phyloP scores from a whole-genome alignment of 2,797 vertebrate species.

The Acropternis orthonyx region DNA sequence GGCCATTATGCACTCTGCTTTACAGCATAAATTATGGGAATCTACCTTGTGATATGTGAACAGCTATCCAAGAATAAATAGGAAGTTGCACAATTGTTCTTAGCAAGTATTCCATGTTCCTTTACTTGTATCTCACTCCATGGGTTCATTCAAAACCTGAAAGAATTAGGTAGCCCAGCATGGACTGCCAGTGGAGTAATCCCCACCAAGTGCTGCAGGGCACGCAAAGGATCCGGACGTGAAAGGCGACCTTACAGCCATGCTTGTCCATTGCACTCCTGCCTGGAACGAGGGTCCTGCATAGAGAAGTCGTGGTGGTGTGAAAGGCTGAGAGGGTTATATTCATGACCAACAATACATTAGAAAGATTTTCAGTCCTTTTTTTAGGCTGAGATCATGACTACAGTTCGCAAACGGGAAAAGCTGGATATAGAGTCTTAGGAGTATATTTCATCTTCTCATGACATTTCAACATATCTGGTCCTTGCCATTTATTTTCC shows the following conservation, averaged over 20 bases:
- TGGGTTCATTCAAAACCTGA: background rate
- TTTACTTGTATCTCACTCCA: background rate
- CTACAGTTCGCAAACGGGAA: background rate
- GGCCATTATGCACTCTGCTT: background rate
- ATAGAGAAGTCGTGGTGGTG: background rate
- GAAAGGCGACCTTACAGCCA: background rate
- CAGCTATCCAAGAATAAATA: background rate
- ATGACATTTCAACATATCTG: background rate
- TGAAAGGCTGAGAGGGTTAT: background rate
- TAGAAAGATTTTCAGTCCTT: background rate
- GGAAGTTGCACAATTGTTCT: background rate
- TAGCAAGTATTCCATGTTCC: background rate
- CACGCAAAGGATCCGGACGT: too few species aligned
- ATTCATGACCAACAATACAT: background rate
- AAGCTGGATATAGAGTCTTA: background rate
- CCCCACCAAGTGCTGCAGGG: background rate
- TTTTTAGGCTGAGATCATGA: background rate
- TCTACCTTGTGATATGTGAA: background rate
- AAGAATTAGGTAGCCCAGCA: background rate
- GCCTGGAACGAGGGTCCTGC: background rate
- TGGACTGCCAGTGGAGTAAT: background rate
- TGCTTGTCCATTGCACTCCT: background rate
- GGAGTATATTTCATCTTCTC: background rate
- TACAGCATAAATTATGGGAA: background rate
- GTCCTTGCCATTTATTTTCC: background rate